Percentiles rank a stretch among this genome's conserved stretches.
Conservation (phyloP, 2,113 vertebrate species). For the Callithrix jacchus region DNA sequence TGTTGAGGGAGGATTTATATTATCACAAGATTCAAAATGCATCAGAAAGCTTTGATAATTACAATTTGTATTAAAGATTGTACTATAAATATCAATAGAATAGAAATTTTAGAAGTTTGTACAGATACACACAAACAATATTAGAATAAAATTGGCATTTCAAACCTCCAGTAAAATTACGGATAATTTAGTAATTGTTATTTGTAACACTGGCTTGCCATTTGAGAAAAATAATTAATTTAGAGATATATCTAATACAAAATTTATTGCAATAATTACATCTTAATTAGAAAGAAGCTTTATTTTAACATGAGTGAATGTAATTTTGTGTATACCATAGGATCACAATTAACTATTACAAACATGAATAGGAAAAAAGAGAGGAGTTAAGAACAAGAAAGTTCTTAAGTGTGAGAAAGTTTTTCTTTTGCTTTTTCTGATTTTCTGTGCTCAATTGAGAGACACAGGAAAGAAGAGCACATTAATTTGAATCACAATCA, state of each 20-base stretch:
- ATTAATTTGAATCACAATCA: neutral
- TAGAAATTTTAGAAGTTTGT: neutral
- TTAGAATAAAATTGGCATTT: neutral
- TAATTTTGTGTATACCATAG: neutral
- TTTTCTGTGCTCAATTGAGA: neutral
- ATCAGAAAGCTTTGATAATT: neutral
- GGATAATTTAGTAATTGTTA: neutral
- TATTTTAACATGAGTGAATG: neutral
- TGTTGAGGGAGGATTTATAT: neutral
- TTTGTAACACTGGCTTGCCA: neutral
- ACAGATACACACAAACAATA: neutral
- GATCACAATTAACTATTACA: neutral
- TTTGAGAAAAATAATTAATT: neutral
- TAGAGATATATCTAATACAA: neutral
- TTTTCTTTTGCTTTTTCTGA: neutral
- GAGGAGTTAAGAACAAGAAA: no score
- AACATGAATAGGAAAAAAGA: neutral
- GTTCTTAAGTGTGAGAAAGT: neutral
- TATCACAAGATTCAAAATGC: neutral
- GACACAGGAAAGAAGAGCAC: neutral
- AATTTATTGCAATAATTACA: neutral
- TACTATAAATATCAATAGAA: neutral
- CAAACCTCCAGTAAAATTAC: neutral
- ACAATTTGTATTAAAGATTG: neutral
- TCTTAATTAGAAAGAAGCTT: neutral